These are phyloP conservation scores for Rotaria sp. DNA, from an alignment of 2,888 invertebrate species.

Conservation along the genomic window DNA sequence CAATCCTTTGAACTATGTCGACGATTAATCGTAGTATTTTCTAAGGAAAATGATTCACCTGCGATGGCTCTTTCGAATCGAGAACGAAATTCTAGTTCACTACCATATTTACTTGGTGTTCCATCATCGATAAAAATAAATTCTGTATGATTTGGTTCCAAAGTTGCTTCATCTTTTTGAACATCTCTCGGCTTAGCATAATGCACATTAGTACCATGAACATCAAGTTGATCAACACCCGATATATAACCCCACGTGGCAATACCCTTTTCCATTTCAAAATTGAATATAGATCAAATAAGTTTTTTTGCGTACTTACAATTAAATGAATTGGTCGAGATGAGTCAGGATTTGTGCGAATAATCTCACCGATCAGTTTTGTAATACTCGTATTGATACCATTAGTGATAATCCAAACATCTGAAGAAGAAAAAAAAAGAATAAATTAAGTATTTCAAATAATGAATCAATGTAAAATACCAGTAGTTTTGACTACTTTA, in stretches of 20 bases:
- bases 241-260: constrained; percentile 54
- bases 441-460: too few relatives aligned
- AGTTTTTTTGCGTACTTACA: too few relatives aligned
- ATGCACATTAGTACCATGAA: not conserved
- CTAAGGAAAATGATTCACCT: not conserved
- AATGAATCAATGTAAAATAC: too few relatives aligned
- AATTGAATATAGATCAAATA: too few relatives aligned
- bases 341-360: not conserved
- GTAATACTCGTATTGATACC: constrained; percentile 35
- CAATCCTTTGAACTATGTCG: too few relatives aligned
- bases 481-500: constrained; percentile 54
- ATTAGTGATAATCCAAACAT: constrained; percentile 33
- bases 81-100: constrained; percentile 47
- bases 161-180: constrained; percentile 44
- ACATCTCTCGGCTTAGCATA: constrained; percentile 38
- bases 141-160: constrained; percentile 56
- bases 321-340: not conserved
- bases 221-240: constrained; percentile 45
- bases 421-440: constrained; percentile 43
- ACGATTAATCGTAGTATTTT: not conserved
- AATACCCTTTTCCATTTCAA: constrained; percentile 46
- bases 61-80: constrained; percentile 35
- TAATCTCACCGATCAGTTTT: constrained; percentile 36
- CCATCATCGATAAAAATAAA: constrained; percentile 56
- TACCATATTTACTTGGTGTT: constrained; percentile 49